A percentile compares a stretch with the other conserved stretches of the same genome.
Evolutionary conservation across 1,140 invertebrate species (phyloP).

Genomic region (Nymphalis io): DNA sequence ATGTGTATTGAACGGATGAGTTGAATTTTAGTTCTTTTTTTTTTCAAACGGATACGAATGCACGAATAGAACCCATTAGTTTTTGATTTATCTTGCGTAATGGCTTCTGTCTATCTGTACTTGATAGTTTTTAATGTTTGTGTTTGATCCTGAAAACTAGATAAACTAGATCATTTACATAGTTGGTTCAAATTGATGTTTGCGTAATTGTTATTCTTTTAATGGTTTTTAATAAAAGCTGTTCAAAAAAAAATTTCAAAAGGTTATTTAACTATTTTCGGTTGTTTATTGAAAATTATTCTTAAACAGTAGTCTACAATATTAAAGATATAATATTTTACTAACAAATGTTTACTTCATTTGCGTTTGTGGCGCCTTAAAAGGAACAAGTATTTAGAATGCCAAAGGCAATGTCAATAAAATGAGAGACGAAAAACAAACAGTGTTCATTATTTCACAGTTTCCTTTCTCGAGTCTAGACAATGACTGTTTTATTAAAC

Average conservation of each 20-base stretch:
- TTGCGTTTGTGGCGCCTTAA: neutral
- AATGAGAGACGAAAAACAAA: slow-evolving; percentile 20
- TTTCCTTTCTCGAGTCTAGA: slow-evolving; percentile 29
- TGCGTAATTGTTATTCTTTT: neutral
- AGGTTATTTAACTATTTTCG: no score
- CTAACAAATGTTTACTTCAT: neutral
- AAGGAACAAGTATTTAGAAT: slow-evolving; percentile 10
- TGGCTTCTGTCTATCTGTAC: slow-evolving; percentile 19
- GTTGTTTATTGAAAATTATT: no score
- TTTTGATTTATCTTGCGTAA: slow-evolving; percentile 26
- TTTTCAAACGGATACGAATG: slow-evolving; percentile 14
- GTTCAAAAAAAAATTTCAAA: no score
- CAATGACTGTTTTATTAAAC: slow-evolving; percentile 38
- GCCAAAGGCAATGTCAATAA: slow-evolving; percentile 18
- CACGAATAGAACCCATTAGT: slow-evolving; percentile 16
- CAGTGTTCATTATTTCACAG: slow-evolving; percentile 11
- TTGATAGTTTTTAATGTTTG: neutral
- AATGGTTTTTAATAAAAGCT: neutral
- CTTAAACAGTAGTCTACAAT: no score
- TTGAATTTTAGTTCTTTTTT: slow-evolving; percentile 19
- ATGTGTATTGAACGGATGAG: slow-evolving; percentile 20
- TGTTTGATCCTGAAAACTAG: neutral
- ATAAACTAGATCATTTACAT: neutral
- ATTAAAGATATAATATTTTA: no score
- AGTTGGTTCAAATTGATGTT: neutral